Conservation (phyloP, 2,888 invertebrate species). For the Periphyllus acericola region DNA sequence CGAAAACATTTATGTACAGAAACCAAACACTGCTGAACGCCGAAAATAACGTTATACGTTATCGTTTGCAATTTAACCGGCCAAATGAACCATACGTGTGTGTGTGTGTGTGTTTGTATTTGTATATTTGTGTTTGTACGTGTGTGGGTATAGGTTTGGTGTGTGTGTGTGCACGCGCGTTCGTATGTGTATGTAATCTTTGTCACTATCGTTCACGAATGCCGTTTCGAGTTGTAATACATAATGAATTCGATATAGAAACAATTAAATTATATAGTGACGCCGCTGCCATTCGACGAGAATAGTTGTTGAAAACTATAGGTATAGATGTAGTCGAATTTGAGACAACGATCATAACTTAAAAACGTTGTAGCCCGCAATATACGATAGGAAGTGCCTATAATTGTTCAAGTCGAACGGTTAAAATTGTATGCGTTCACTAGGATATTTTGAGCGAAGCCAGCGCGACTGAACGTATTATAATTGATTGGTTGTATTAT, state of each 20-base stretch:
- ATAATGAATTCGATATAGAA: not conserved
- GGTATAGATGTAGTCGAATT: too few species aligned
- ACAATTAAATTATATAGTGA: not conserved
- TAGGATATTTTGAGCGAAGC: too few species aligned
- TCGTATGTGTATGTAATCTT: not conserved
- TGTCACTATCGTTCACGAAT: not conserved
- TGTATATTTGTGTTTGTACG: not conserved
- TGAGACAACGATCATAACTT: not conserved
- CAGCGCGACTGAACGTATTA: too few species aligned
- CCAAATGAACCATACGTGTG: not conserved
- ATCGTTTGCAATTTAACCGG: slow-evolving; percentile 44
- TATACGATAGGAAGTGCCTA: too few species aligned
- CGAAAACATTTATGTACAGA: slow-evolving; percentile 38
- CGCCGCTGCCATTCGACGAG: not conserved
- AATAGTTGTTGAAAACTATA: too few species aligned
- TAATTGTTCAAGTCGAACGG: too few species aligned
- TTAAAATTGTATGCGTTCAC: too few species aligned
- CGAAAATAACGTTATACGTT: slow-evolving; percentile 35
- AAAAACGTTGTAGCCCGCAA: too few species aligned
- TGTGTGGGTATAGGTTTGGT: not conserved
- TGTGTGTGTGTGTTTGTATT: not conserved
- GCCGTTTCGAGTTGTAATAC: not conserved
- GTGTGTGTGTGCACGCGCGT: not conserved
- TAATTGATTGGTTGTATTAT: too few species aligned
- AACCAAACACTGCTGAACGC: slow-evolving; percentile 12